phyloP scores from a whole-genome alignment of 2,113 vertebrate genomes.

The Salminus brasiliensis region DNA sequence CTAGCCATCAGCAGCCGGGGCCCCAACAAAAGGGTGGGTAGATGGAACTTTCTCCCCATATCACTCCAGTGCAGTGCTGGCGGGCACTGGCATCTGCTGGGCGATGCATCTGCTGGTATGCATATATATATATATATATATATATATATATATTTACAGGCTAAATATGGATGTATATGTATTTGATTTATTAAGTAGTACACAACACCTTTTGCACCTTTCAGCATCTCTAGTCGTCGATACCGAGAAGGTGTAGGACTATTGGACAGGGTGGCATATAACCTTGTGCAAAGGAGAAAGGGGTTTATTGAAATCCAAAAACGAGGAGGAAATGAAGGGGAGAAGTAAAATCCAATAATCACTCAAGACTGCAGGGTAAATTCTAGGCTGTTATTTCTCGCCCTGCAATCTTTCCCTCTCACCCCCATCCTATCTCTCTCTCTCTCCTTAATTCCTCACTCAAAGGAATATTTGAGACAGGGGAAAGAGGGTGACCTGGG shows the following conservation, averaged over 20 bases:
- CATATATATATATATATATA: too few relatives aligned
- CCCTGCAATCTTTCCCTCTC: constrained; percentile 2
- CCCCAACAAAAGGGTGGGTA: too few relatives aligned
- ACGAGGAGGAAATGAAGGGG: background rate
- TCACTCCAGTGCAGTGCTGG: too few relatives aligned
- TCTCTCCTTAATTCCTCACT: constrained; percentile 24
- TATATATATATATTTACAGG: too few relatives aligned
- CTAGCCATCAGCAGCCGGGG: too few relatives aligned
- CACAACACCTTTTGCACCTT: background rate
- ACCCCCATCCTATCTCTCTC: background rate
- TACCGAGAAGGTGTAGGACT: background rate
- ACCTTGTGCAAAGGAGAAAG: constrained; percentile 1
- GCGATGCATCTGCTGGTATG: too few relatives aligned
- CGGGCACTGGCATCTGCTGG: too few relatives aligned
- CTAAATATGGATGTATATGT: too few relatives aligned
- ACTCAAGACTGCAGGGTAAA: constrained; percentile 10
- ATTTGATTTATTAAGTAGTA: background rate
- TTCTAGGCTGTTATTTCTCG: constrained; percentile 28
- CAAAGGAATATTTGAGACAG: constrained; percentile 43
- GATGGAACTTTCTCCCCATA: too few relatives aligned
- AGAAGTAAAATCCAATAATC: constrained; percentile 26
- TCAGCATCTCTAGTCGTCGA: background rate
- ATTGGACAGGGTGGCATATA: background rate
- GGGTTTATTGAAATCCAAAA: constrained; percentile 7
- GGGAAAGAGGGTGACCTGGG: constrained; percentile 41